phyloP scores from a whole-genome alignment of 2,888 invertebrate genomes.

The Campoplex nolae region DNA sequence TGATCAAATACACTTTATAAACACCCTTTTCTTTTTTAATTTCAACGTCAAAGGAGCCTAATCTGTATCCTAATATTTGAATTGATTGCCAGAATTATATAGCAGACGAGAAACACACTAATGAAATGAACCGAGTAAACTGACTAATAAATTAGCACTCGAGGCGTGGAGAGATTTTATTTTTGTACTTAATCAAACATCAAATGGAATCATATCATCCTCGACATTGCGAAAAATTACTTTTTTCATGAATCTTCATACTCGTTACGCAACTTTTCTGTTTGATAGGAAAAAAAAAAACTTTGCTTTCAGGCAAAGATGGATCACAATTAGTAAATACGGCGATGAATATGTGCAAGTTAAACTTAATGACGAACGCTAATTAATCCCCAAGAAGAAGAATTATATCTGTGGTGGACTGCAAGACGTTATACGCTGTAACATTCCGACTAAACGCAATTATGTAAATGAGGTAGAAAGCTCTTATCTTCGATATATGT shows the following conservation, averaged over 20 bases:
- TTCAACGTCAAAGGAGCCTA: not conserved
- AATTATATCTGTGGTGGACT: not conserved
- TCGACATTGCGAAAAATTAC: not conserved
- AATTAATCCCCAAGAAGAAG: constrained; percentile 1
- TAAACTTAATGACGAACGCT: not conserved
- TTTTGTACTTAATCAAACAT: not conserved
- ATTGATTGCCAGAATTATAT: not conserved
- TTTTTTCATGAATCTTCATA: not conserved
- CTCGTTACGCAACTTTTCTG: not conserved
- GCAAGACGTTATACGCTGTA: not conserved
- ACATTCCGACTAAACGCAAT: constrained; percentile 10
- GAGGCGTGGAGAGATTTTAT: not conserved
- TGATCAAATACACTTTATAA: not conserved
- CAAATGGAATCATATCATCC: not conserved
- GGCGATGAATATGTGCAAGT: not conserved
- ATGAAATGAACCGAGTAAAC: not conserved
- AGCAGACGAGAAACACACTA: not conserved
- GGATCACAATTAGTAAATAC: constrained; percentile 1
- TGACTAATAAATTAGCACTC: not conserved
- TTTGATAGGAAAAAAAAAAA: not conserved
- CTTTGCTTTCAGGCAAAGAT: not conserved
- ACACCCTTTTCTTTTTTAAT: not conserved
- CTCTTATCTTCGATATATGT: constrained; percentile 18
- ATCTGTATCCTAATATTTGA: not conserved
- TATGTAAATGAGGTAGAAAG: constrained; percentile 10